Evolutionary conservation across 2,888 invertebrate species (phyloP).

Genomic region (Oscheius onirici): DNA sequence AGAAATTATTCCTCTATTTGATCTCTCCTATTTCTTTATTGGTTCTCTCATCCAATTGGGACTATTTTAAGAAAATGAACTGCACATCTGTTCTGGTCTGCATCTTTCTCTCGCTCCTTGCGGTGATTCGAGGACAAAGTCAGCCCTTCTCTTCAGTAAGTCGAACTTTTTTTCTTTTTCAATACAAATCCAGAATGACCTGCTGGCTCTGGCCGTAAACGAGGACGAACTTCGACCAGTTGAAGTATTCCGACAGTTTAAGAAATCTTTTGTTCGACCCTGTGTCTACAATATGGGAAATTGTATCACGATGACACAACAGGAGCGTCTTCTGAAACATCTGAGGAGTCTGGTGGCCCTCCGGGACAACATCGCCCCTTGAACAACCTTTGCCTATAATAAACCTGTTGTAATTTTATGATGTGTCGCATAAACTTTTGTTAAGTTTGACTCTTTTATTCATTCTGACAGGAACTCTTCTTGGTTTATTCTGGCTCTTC

Average conservation of each 20-base stretch:
- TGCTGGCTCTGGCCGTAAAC: not conserved
- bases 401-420: no score
- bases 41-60: not conserved
- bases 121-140: slow-evolving; percentile 14
- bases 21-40: not conserved
- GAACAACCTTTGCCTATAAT: no score
- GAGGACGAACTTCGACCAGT: slow-evolving; percentile 6
- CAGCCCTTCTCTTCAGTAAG: not conserved
- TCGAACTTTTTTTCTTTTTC: not conserved
- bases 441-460: no score
- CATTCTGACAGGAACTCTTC: no score
- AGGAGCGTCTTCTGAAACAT: slow-evolving; percentile 29
- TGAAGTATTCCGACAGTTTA: slow-evolving; percentile 28
- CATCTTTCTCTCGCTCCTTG: slow-evolving; percentile 16
- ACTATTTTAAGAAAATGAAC: slow-evolving; percentile 3
- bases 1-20: no score
- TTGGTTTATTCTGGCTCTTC: no score
- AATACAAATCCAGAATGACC: slow-evolving; percentile 5
- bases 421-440: no score
- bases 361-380: not conserved
- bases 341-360: slow-evolving; percentile 25
- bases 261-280: slow-evolving; percentile 31
- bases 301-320: slow-evolving; percentile 26
- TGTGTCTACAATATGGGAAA: slow-evolving; percentile 34
- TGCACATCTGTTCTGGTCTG: slow-evolving; percentile 15